phyloP scores from a whole-genome alignment of 2,888 invertebrate species.

The Saturnia pavonia region DNA sequence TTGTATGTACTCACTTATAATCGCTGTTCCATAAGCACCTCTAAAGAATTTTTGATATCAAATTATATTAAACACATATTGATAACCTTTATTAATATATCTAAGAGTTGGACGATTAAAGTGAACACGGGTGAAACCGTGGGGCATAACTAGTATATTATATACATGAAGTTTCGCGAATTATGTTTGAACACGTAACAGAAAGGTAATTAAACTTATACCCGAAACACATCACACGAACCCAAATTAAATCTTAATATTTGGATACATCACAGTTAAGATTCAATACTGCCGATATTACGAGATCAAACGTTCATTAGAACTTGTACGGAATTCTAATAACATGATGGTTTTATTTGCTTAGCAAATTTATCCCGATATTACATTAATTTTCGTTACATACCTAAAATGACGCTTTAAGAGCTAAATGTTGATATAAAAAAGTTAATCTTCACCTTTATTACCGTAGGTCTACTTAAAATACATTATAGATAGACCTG shows the following conservation, averaged over 20 bases:
- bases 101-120: too few species aligned
- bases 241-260: slow-evolving; percentile 25
- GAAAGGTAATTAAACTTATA: slow-evolving; percentile 23
- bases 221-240: slow-evolving; percentile 18
- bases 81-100: not conserved
- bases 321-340: slow-evolving; percentile 55
- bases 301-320: slow-evolving; percentile 54
- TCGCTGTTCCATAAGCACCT: not conserved
- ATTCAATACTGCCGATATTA: slow-evolving; percentile 25
- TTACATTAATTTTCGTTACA: slow-evolving; percentile 27
- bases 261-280: slow-evolving; percentile 23
- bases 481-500: too few species aligned
- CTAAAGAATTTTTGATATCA: not conserved
- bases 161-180: not conserved
- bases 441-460: not conserved
- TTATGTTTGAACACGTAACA: slow-evolving; percentile 13
- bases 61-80: not conserved
- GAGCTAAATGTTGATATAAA: not conserved
- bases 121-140: too few species aligned
- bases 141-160: not conserved
- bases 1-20: not conserved
- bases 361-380: slow-evolving; percentile 26
- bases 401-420: slow-evolving; percentile 32
- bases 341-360: slow-evolving; percentile 43
- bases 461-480: not conserved